Base-by-base conservation (phyloP, 2,113 vertebrate genomes). In the Phrynosoma platyrhinos region DNA sequence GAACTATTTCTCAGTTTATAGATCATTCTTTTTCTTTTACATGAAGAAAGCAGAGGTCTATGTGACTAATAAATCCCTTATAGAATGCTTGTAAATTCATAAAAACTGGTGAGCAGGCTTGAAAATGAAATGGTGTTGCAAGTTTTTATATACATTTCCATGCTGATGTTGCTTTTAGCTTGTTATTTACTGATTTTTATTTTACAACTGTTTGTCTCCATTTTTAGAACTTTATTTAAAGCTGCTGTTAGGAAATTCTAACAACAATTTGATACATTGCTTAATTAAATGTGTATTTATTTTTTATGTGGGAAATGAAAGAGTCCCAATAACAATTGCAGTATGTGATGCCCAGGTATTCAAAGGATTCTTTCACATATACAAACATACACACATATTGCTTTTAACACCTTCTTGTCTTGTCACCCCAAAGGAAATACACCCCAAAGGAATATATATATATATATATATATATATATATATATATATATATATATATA, bases 1-100 rank as follows among this genome's bases (percentile, higher is more conserved):
- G 77, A 89, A 94, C 47, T 87, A 88, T 90, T 92, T 94, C 72
- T 80, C 81, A 40, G 86, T 36, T 72, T 79, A 20, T n/a, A 7
- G 0, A 72, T 89, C 71, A 53, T 74, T 91, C 36, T 89, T 27
- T 74, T 40, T 52, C 36, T 52, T 14, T 0, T 87, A 1, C 71
- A 30, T 83, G 72, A 83, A 40, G 36, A 58, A 47, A 32, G 55
- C 14, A 80, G 84, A 79, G 32, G 0, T 10, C 6, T 13, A 78
- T 30, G 2, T 78, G 86, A 8, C 8, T 25, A 66, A 87, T 93
- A 88, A 87, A 82, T 92, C 90, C 1, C 1, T 84, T 30, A 62
- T 3, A 80, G 42, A n/a, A 71, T 23, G 18, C 32, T 71, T 47
- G 53, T 32, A 86, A 71, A 80, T 78, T 36, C 64, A 80, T 69